phyloP scores from a whole-genome alignment of 2,888 invertebrate genomes.

The Deilephila porcellus region DNA sequence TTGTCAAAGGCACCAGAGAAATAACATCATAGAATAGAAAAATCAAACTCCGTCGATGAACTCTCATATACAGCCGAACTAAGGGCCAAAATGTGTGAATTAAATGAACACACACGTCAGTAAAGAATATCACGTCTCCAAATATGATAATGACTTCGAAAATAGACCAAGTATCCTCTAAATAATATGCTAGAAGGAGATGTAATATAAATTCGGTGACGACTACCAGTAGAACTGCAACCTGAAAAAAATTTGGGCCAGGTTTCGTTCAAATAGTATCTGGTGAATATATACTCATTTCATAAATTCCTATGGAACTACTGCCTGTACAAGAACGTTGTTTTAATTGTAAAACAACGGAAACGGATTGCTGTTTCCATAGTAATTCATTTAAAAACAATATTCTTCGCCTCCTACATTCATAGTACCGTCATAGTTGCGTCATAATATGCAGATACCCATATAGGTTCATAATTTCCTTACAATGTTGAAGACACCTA shows the following conservation, averaged over 20 bases:
- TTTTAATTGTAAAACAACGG: no score
- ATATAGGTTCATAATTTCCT: no score
- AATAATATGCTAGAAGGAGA: conserved; percentile 62
- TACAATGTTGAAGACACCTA: no score
- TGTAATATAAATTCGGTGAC: conserved; percentile 61
- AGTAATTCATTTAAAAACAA: no score
- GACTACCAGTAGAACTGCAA: conserved; percentile 52
- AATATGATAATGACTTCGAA: conserved; percentile 49
- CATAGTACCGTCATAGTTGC: no score
- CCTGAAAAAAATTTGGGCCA: conserved; percentile 52
- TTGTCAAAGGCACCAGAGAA: conserved; percentile 55
- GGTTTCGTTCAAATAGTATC: no score
- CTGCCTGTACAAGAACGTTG: no score
- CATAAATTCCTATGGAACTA: no score
- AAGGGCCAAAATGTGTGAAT: conserved; percentile 68
- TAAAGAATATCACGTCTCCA: conserved; percentile 55
- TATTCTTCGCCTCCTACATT: no score
- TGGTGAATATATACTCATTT: no score
- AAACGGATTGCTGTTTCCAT: no score
- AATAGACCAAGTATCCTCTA: conserved; percentile 37
- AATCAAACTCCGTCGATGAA: conserved; percentile 55
- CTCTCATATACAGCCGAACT: conserved; percentile 62
- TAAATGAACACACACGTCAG: conserved; percentile 60
- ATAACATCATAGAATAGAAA: conserved; percentile 60
- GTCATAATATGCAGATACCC: no score